A percentile compares a stretch with the other conserved stretches of the same genome.
Conservation (phyloP, 2,888 invertebrate genomes). For the Melikaiella ostensackeni region DNA sequence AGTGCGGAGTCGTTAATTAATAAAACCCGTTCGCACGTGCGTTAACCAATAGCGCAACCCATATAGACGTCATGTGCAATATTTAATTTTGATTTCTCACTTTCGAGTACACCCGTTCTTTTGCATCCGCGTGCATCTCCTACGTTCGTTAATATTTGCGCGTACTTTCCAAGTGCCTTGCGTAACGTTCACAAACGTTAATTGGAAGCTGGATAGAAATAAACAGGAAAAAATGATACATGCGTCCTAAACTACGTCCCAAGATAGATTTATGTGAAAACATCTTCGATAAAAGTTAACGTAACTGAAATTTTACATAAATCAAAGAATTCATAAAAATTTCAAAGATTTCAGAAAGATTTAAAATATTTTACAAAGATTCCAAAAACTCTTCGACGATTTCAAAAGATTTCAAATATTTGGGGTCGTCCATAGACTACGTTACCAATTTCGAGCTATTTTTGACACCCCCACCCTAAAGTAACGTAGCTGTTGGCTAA, state of each 20-base stretch:
- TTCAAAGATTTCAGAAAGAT: too few species aligned
- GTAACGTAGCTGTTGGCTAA: too few species aligned
- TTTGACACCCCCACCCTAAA: too few species aligned
- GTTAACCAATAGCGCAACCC: conserved; percentile 41
- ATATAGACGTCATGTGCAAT: conserved; percentile 61
- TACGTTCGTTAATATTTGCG: conserved; percentile 36
- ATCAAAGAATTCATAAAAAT: too few species aligned
- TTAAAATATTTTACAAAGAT: too few species aligned
- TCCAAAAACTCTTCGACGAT: too few species aligned
- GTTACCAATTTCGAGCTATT: too few species aligned
- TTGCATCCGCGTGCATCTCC: conserved; percentile 43
- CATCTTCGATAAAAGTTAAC: too few species aligned
- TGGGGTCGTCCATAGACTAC: too few species aligned
- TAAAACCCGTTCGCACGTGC: conserved; percentile 66
- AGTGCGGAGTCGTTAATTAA: conserved; percentile 61
- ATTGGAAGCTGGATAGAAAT: conserved; percentile 47
- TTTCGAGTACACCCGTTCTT: conserved; percentile 51
- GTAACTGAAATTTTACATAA: neutral
- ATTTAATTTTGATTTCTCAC: conserved; percentile 53
- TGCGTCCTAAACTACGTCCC: too few species aligned
- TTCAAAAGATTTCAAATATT: too few species aligned
- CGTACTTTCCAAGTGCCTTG: conserved; percentile 22
- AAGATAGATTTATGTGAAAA: too few species aligned
- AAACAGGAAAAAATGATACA: conserved; percentile 9
- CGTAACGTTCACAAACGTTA: conserved; percentile 44